Evolutionary conservation across 2,113 vertebrate genomes (phyloP), one percentile per base, ranked within the genome.

Genomic region (Alectura lathami): DNA sequence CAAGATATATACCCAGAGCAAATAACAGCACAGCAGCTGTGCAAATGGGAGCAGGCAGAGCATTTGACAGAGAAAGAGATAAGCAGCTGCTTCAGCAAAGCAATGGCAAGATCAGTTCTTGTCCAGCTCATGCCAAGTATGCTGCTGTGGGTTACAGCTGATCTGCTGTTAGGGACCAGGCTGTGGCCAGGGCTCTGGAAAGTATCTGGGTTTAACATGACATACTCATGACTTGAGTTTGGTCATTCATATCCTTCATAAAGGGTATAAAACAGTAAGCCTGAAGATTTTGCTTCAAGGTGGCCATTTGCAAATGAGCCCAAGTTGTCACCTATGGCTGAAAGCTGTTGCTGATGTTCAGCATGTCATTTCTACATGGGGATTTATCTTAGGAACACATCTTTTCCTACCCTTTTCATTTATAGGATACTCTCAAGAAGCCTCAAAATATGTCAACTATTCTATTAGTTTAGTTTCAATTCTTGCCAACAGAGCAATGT

Each of bases 1-100:
- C 75, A 59, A 45, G 18, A 48, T 63, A 34, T 24, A 76, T 89
- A 74, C 56, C 30, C 3, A 0, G 45, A 83, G 50, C 15, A 74
- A 80, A 69, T 16, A 0, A 0, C 63, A 53, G 73, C 1, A 0
- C 4, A 11, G 54, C 83, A 81, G 48, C 45, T 62, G 54, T 5
- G 29, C 1, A 3, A 13, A 32, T 74, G 56, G 0, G 9, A 77
- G 45, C 45, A 84, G 59, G 12, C 40, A 36, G 85, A 59, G 42
- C 34, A 17, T 59, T 62, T 67, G 40, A 82, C 0, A 50, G 57
- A 68, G 27, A 64, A 59, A 87, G 42, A 76, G 47, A 45, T 5
- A 67, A 82, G 64, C 32, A 87, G 38, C 34, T 85, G 38, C 7
- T 63, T n/a, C n/a, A n/a, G 78, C 20, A 82, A 82, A 84, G 36